Base-by-base conservation (phyloP, 2,888 invertebrate species). In the Coelopa pilipes region DNA sequence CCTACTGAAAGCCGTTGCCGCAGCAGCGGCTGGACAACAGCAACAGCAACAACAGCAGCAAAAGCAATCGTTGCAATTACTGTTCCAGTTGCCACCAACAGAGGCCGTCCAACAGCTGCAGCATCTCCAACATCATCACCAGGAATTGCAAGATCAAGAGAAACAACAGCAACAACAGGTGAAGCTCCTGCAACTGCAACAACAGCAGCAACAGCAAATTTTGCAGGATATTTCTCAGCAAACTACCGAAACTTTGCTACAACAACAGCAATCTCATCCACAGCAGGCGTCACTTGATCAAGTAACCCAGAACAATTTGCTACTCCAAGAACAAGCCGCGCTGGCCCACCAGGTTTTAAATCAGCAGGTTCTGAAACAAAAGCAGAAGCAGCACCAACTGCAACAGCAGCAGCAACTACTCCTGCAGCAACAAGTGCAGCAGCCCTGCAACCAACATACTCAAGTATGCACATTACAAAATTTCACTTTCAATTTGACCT, bases 391-490 rank as follows among this genome's bases (percentile, higher is more conserved):
- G 89, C 81, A 89, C 75, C 89, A 89, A 80, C 89, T 89, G 82
- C 89, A 89, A 78, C 89, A 87, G 76, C 88, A 88, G 79, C 89
- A 89, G 75, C 88, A 89, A 74, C 89, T 89, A 78, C 88, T 88
- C 85, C 88, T 88, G 77, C 89, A 83, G 63, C 83, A 85, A 80
- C 82, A 84, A 72, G 62, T 45, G 13, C 71, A 71, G 24, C 73
- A 73, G 12, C 74, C 80, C 47, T 84, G 82, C 74, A 78, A 80
- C 13, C 83, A 83, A 73, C 85, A 83, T 57, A 72, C 75, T 74
- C 84, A 84, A 81, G 84, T 85, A 74, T 50, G 15, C 2, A 5
- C 11, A 10, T 19, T 62, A 5, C 34, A 10, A 7, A 9, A 1
- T 13, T 3, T 11, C 2, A n/a, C 62, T 34, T 1, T 1, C 34